Evolutionary conservation across 2,888 invertebrate genomes (phyloP), one percentile per base, ranked within the genome.

Genomic region (Ochlodes sylvanus): DNA sequence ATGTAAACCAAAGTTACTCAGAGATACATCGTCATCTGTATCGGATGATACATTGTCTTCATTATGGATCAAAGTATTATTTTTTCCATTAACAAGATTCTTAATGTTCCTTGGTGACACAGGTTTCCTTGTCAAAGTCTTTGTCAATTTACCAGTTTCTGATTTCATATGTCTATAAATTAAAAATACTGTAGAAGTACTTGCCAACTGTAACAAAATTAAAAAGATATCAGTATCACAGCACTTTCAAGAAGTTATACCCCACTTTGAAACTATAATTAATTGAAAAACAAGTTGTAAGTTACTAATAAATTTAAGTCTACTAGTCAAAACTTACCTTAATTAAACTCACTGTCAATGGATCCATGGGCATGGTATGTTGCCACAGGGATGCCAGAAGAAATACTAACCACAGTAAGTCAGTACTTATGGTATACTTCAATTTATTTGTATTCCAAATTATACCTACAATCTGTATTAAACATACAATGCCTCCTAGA

Each of bases 1-100:
- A 70, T 90, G 87, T 69, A 93, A 73, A 34, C 93, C 92, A 73
- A 88, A 92, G 81, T 92, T 91, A 75, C 88, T 86, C 0, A 93
- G 75, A 34, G 92, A 92, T 12, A 93, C 92, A 76, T 93, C 92
- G 73, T 92, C 91, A 73, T 92, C 92, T 2, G 91, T 90, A 63
- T 93, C 93, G 63, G 88, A 76, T 57, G 82, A 81, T 71, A 81
- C 76, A 65, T 76, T 76, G 63, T 90, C 88, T 27, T 89, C 88
- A 55, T 85, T 84, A 7, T 87, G 84, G 61, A 81, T 72, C 47
- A 80, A 72, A 32, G 78, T 76, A 71, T 79, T 84, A n/a, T 76
- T 72, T 54, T 82, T 77, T 38, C 62, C 68, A 68, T 83, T 87
- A 2, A 72, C 69, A 17, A 85, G 72, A 70, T 87, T 89, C 71